Evolutionary conservation across 1,140 invertebrate species (phyloP).

Genomic region (Brachionus rotundiformis): DNA sequence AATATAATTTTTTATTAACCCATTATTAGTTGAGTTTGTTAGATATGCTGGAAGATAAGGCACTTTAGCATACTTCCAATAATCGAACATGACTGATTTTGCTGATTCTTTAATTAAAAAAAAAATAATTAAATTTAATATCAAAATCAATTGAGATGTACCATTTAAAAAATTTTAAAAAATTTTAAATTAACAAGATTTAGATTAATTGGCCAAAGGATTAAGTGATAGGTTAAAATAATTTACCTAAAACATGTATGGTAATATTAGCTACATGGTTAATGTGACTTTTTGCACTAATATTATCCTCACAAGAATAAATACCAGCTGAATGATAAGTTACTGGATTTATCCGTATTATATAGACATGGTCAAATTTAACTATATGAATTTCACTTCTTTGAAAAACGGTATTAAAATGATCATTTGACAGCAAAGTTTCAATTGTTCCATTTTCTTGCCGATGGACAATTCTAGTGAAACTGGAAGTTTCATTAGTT

Average conservation of each 20-base stretch:
- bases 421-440: conserved; percentile 48
- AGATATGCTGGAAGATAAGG: conserved; percentile 5
- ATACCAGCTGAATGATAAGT: conserved; percentile 34
- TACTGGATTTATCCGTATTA: conserved; percentile 43
- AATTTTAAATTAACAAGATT: no score
- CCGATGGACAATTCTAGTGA: conserved; percentile 12
- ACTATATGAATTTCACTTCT: conserved; percentile 39
- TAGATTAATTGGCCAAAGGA: no score
- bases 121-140: neutral
- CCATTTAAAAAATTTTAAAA: no score
- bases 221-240: no score
- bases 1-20: neutral
- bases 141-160: no score
- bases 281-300: neutral
- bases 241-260: conserved; percentile 27
- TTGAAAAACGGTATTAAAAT: conserved; percentile 13
- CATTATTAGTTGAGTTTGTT: neutral
- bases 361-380: conserved; percentile 9
- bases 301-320: conserved; percentile 47
- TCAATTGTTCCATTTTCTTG: conserved; percentile 33
- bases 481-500: conserved; percentile 40
- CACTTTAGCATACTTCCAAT: conserved; percentile 43
- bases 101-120: neutral
- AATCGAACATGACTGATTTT: neutral
- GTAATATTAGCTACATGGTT: neutral